Conservation (phyloP, 1,140 invertebrate genomes). For the Vanessa tameamea region DNA sequence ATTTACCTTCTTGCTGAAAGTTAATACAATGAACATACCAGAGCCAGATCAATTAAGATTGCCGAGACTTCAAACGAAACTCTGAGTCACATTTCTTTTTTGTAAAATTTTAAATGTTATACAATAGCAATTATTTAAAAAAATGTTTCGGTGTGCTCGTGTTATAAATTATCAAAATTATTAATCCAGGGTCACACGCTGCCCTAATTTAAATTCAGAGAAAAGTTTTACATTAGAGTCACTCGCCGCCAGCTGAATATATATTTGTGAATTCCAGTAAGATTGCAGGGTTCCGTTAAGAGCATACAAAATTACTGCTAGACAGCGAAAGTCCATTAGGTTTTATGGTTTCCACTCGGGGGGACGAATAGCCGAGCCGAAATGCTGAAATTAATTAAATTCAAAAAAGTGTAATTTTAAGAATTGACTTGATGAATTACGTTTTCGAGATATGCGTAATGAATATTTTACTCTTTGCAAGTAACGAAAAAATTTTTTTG, state of each 20-base stretch:
- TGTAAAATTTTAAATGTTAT: too few species aligned
- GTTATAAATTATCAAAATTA: conserved; percentile 1
- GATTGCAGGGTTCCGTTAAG: conserved; percentile 57
- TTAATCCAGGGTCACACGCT: not conserved
- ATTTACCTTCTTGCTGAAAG: not conserved
- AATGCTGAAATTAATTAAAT: conserved; percentile 76
- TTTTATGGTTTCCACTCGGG: conserved; percentile 68
- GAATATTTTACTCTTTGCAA: not conserved
- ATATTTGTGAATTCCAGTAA: conserved; percentile 57
- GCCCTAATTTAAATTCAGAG: conserved; percentile 23
- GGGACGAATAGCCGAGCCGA: conserved; percentile 61
- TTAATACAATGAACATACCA: not conserved
- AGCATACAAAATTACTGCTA: conserved; percentile 70
- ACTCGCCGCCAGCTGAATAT: conserved; percentile 38
- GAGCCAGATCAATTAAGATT: not conserved
- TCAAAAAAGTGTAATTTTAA: conserved; percentile 42
- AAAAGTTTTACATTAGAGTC: conserved; percentile 34
- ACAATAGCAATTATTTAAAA: not conserved
- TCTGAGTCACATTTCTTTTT: too few species aligned
- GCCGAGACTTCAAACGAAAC: too few species aligned
- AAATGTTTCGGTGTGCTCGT: not conserved
- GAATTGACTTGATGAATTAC: conserved; percentile 23
- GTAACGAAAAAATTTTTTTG: not conserved
- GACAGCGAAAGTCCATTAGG: conserved; percentile 78
- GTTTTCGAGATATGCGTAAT: not conserved